Evolutionary conservation across 2,888 invertebrate genomes (phyloP).

Genomic region (Nasonovia ribisnigri): DNA sequence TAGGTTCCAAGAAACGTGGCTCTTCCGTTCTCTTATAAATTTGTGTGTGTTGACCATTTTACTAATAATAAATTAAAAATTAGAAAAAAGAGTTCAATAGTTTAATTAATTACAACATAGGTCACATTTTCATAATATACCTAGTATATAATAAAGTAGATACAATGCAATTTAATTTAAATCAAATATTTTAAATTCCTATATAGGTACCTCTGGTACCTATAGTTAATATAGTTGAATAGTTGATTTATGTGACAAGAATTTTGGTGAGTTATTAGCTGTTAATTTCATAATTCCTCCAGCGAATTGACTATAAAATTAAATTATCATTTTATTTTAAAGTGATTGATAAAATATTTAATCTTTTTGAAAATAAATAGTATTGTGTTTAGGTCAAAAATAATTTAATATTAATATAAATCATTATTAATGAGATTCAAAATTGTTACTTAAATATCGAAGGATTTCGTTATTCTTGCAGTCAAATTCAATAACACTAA

Average conservation of each 20-base stretch:
- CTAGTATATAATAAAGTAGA: background rate
- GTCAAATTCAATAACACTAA: background rate
- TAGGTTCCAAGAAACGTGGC: background rate
- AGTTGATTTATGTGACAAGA: background rate
- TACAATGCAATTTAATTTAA: background rate
- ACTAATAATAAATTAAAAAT: background rate
- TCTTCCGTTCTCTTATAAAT: constrained; percentile 1
- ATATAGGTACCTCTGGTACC: no score
- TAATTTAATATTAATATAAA: background rate
- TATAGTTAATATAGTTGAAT: background rate
- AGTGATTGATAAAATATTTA: background rate
- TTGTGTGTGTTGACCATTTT: background rate
- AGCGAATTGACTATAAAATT: background rate
- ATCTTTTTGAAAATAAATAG: background rate
- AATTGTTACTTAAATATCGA: background rate
- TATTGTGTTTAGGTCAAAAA: background rate
- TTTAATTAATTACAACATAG: constrained; percentile 6
- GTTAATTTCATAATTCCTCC: constrained; percentile 21
- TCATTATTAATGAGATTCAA: background rate
- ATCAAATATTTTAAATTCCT: background rate
- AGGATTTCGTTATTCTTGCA: background rate
- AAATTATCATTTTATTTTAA: constrained; percentile 4
- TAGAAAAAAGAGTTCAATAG: background rate
- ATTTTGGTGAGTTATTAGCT: background rate
- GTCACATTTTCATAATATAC: background rate